Percentiles rank a stretch among this genome's conserved stretches.
phyloP scores from a whole-genome alignment of 1,140 invertebrate species.

The Wasmannia auropunctata region DNA sequence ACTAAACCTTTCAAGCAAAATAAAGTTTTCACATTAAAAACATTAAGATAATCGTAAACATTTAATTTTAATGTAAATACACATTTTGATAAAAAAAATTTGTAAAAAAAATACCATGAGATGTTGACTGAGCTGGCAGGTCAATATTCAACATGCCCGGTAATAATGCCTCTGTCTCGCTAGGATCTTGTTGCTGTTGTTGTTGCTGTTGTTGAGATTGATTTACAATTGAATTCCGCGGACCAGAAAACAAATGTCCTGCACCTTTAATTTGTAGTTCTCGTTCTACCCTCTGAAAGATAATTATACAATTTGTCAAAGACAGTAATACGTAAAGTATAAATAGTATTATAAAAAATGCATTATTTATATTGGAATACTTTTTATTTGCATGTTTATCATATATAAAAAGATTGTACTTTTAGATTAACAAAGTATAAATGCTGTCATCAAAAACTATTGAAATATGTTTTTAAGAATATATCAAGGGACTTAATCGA shows the following conservation, averaged over 20 bases:
- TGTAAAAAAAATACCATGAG: slow-evolving; percentile 38
- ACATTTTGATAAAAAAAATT: background rate
- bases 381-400: too few species aligned
- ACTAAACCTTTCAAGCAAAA: slow-evolving; percentile 78
- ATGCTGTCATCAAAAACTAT: background rate
- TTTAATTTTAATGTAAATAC: background rate
- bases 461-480: background rate
- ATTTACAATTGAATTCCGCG: slow-evolving; percentile 60
- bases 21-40: slow-evolving; percentile 46
- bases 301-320: slow-evolving; percentile 13
- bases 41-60: background rate
- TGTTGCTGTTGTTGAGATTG: slow-evolving; percentile 70
- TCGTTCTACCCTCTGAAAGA: slow-evolving; percentile 89
- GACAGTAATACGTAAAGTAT: background rate
- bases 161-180: slow-evolving; percentile 77
- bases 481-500: background rate
- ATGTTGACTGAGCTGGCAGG: slow-evolving; percentile 74
- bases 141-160: slow-evolving; percentile 80
- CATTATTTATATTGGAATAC: background rate
- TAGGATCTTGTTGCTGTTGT: slow-evolving; percentile 75
- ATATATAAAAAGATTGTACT: too few species aligned
- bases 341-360: background rate
- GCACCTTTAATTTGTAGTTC: slow-evolving; percentile 89
- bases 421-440: too few species aligned
- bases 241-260: slow-evolving; percentile 83